Evolutionary conservation across 2,113 vertebrate species (phyloP), one percentile per base, ranked within the genome.

Genomic region (Ahaetulla prasina): DNA sequence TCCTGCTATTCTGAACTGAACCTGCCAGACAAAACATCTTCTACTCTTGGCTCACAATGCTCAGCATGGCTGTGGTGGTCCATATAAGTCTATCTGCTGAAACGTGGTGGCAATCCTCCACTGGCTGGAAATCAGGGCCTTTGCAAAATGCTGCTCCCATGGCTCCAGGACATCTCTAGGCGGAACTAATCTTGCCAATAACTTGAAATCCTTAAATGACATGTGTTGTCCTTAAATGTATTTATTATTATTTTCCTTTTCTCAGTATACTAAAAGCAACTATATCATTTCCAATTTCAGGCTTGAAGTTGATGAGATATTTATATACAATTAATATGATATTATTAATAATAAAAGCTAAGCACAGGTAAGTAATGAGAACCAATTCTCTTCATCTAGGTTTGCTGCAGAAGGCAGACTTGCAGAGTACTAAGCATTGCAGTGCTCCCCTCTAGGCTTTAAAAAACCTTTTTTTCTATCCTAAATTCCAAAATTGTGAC

Each of bases 161-260:
- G 4, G 68, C 54, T 90, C 39, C n/a, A 53, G 60, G 22, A 50
- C 11, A 43, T 30, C n/a, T 85, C 22, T 14, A 43, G 7, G 43
- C 14, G 87, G n/a, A 91, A 68, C 20, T 52, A 87, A 91, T 52
- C 63, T 68, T 91, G n/a, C 85, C 63, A 25, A 91, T 87, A 68
- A 43, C 7, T 57, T 87, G 53, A 87, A 91, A 87, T 5, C 22
- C 27, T 63, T 86, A 50, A 60, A 39, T 39, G 22, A 63, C 47
- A 27, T 35, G 22, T 7, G 5, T 27, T 87, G 16, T 47, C 3
- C n/a, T 60, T 88, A 35, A 45, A 85, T 54, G 27, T 18, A 90
- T 89, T 89, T 63, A 89, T 85, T 85, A 84, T 90, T 14, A n/a
- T 54, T 50, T n/a, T 91, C 39, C 55, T 87, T 45, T 63, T 49